Evolutionary conservation across 2,113 vertebrate species (phyloP).

Genomic region (Gobius niger): DNA sequence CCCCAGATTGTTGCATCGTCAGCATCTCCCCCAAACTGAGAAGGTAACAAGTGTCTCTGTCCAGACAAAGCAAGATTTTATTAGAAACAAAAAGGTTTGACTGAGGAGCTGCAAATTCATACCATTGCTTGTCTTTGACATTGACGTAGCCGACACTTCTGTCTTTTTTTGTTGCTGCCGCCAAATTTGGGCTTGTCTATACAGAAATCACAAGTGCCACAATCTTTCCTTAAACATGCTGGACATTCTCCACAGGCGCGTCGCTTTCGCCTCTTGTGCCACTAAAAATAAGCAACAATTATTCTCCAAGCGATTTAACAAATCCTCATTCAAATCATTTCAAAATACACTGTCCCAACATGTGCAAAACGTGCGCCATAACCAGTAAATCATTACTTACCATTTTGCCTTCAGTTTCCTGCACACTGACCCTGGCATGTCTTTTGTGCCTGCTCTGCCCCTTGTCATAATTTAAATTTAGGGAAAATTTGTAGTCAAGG

Average conservation of each 20-base stretch:
- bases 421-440: not conserved
- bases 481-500: too few species aligned
- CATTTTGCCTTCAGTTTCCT: not conserved
- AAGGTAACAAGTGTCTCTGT: constrained; percentile 78
- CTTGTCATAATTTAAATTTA: not conserved
- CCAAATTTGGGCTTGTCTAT: constrained; percentile 89
- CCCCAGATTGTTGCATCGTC: constrained; percentile 40
- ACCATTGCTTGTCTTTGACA: constrained; percentile 88
- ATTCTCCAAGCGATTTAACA: not conserved
- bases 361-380: not conserved
- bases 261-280: constrained; percentile 72
- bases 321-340: not conserved
- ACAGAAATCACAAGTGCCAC: constrained; percentile 88
- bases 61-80: constrained; percentile 2
- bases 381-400: not conserved
- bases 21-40: constrained; percentile 60
- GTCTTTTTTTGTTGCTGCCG: constrained; percentile 88
- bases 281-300: constrained; percentile 43
- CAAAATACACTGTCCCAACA: not conserved
- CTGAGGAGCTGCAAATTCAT: not conserved
- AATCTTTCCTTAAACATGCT: constrained; percentile 84
- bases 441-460: constrained; percentile 1
- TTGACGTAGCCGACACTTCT: constrained; percentile 87
- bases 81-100: not conserved
- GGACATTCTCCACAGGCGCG: constrained; percentile 84